Conservation (phyloP, 2,888 invertebrate genomes). For the Argyra leucocephala region DNA sequence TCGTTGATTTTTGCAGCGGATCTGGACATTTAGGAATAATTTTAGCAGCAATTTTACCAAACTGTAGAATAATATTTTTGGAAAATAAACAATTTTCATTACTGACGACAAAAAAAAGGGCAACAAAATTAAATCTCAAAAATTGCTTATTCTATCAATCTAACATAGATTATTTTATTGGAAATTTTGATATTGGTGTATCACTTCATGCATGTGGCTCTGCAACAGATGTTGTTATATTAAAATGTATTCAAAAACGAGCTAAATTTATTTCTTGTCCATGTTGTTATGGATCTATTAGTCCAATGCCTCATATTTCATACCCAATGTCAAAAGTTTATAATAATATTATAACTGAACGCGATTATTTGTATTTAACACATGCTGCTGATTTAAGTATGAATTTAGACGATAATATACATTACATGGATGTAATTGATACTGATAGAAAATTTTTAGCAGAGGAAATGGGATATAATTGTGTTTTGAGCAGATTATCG, state of each 20-base stretch:
- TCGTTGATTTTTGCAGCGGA: constrained; percentile 92
- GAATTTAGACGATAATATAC: constrained; percentile 58
- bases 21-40: constrained; percentile 87
- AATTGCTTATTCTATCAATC: constrained; percentile 78
- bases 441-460: constrained; percentile 72
- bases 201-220: constrained; percentile 91
- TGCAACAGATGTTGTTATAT: constrained; percentile 84
- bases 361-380: constrained; percentile 69
- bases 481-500: constrained; percentile 63
- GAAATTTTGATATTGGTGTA: constrained; percentile 74
- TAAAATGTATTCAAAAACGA: constrained; percentile 63
- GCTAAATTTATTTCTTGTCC: constrained; percentile 86
- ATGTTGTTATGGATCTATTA: constrained; percentile 87
- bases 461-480: constrained; percentile 63
- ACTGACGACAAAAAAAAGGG: constrained; percentile 60
- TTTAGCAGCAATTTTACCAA: constrained; percentile 67
- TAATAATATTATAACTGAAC: constrained; percentile 39
- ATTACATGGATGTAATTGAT: constrained; percentile 81
- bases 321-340: constrained; percentile 74
- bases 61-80: constrained; percentile 67
- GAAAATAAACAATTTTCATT: constrained; percentile 89
- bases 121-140: constrained; percentile 50
- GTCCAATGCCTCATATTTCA: constrained; percentile 64
- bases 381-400: constrained; percentile 68
- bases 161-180: constrained; percentile 80